phyloP scores from a whole-genome alignment of 2,113 vertebrate genomes.

The Microcebus murinus region DNA sequence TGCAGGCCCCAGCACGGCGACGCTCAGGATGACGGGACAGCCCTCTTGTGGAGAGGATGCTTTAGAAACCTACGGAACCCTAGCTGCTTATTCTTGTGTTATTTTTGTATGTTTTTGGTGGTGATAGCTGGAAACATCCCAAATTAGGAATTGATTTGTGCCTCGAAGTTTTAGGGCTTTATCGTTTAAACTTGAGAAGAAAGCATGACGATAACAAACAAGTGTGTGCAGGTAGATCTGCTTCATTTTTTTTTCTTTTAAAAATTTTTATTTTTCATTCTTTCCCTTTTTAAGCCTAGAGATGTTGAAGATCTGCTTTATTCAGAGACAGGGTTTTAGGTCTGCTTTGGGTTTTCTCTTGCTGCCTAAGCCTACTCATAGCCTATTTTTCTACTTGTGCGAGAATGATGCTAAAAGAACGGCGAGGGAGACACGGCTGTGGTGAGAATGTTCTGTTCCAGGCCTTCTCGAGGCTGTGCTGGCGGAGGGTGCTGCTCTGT shows the following conservation, averaged over 20 bases:
- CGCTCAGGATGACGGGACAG: not conserved
- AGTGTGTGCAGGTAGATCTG: not conserved
- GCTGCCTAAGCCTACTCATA: slow-evolving; percentile 38
- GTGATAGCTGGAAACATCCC: not conserved
- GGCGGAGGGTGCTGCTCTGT: not conserved
- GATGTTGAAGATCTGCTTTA: not conserved
- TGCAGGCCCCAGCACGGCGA: not conserved
- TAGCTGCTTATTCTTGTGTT: not conserved
- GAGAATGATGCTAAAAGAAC: slow-evolving; percentile 25
- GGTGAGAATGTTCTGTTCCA: not conserved
- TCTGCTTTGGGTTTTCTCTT: not conserved
- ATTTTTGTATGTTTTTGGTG: not conserved
- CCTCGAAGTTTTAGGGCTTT: not conserved
- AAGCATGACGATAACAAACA: not conserved
- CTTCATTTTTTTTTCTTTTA: not conserved
- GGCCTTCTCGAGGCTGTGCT: not conserved
- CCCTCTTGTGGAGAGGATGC: not conserved
- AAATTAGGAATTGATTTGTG: not conserved
- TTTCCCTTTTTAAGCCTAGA: no score
- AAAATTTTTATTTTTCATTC: no score
- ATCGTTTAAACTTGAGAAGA: slow-evolving; percentile 22
- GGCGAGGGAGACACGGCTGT: slow-evolving; percentile 31
- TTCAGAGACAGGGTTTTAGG: not conserved
- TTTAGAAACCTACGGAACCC: not conserved
- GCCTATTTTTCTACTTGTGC: slow-evolving; percentile 70